A percentile compares a stretch with the other conserved stretches of the same genome.
Evolutionary conservation across 1,140 invertebrate species (phyloP).

Genomic region (Penaeus chinensis): DNA sequence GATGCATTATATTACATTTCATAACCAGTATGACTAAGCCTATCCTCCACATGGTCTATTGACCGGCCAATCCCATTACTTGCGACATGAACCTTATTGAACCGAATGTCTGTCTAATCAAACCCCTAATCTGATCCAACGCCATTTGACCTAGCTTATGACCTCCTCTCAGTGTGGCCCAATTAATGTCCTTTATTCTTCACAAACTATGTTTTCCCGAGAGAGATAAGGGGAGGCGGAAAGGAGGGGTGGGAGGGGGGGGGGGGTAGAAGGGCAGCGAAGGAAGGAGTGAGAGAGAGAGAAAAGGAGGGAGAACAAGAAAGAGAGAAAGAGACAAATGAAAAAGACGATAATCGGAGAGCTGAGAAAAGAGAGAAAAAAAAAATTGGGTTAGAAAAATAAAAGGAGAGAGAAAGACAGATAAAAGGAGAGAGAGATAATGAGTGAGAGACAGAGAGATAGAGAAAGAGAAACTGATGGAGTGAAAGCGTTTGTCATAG

Average conservation of each 20-base stretch:
- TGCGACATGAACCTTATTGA: too few relatives aligned
- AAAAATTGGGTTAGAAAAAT: not conserved
- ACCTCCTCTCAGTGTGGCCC: too few relatives aligned
- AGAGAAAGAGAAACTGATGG: not conserved
- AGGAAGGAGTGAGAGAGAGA: not conserved
- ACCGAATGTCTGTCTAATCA: too few relatives aligned
- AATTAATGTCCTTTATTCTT: too few relatives aligned
- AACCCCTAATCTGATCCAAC: too few relatives aligned
- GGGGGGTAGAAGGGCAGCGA: not conserved
- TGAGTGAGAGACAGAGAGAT: not conserved
- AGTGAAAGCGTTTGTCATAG: not conserved
- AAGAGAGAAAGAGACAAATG: not conserved
- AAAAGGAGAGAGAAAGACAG: not conserved
- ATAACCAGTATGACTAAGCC: too few relatives aligned
- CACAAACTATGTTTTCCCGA: too few relatives aligned
- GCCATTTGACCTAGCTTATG: too few relatives aligned
- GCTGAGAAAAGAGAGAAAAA: not conserved
- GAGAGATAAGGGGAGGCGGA: too few relatives aligned
- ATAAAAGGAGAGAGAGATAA: not conserved
- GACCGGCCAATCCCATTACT: too few relatives aligned
- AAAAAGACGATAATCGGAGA: not conserved
- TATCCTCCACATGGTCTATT: too few relatives aligned
- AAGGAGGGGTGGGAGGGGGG: not conserved
- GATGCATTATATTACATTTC: too few relatives aligned
- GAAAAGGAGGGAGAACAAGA: not conserved